A percentile compares a stretch with the other conserved stretches of the same genome.
Conservation (phyloP, 2,797 vertebrate species). For the Malurus leucopterus region DNA sequence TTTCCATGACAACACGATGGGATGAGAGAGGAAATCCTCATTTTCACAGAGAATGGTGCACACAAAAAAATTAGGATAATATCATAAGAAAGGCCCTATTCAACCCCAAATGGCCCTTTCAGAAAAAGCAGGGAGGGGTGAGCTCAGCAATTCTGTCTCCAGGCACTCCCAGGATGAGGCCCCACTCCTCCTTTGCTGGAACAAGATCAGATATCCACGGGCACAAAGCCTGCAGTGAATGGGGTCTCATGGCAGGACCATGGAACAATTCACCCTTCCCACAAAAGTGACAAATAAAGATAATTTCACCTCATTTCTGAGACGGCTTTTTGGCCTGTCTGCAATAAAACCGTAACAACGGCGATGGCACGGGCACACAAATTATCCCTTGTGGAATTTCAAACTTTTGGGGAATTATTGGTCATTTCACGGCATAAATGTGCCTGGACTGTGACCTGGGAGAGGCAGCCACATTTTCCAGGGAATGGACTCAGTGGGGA, state of each 20-base stretch:
- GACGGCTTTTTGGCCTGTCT: background rate
- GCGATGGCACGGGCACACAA: background rate
- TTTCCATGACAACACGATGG: background rate
- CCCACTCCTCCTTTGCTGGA: background rate
- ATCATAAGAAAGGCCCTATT: background rate
- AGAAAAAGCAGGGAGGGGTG: background rate
- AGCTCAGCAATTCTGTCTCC: background rate
- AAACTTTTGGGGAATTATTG: background rate
- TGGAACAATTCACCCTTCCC: background rate
- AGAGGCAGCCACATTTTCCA: background rate
- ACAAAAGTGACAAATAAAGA: conserved; percentile 27
- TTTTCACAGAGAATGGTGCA: background rate
- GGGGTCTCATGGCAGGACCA: background rate
- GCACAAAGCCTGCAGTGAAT: background rate
- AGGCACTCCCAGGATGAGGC: background rate
- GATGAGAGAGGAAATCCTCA: background rate
- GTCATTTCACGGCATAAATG: background rate
- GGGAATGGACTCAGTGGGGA: background rate
- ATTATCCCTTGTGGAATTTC: background rate
- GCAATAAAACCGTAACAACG: background rate
- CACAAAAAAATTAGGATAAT: background rate
- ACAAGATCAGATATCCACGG: background rate
- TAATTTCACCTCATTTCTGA: background rate
- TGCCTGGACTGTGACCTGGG: background rate
- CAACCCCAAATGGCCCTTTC: background rate